Evolutionary conservation across 2,888 invertebrate species (phyloP).

Genomic region (Nomada ruficornis): DNA sequence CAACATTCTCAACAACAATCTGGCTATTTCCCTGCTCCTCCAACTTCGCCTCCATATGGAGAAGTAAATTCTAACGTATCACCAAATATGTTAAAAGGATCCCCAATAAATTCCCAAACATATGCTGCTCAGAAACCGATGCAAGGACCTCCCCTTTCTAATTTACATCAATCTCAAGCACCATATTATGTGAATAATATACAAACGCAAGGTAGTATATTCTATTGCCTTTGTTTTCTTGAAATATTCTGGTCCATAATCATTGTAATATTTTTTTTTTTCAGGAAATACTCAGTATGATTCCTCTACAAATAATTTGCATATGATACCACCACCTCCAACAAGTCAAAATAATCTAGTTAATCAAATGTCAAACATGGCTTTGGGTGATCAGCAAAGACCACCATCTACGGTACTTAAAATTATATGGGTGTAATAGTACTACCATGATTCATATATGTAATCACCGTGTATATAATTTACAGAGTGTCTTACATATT

Average conservation of each 20-base stretch:
- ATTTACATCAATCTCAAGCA: conserved; percentile 70
- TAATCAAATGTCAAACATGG: conserved; percentile 78
- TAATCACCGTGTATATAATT: background rate
- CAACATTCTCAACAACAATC: conserved; percentile 63
- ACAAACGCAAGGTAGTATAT: conserved; percentile 55
- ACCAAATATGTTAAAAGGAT: conserved; percentile 69
- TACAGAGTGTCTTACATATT: background rate
- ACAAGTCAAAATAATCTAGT: conserved; percentile 73
- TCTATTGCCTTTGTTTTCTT: background rate
- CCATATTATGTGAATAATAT: conserved; percentile 75
- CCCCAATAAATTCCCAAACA: conserved; percentile 60
- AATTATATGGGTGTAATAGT: background rate
- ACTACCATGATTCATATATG: conserved; percentile 3
- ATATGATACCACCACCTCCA: conserved; percentile 67
- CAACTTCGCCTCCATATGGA: conserved; percentile 70
- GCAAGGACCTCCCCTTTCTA: conserved; percentile 71
- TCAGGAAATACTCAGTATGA: conserved; percentile 70
- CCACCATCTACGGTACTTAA: conserved; percentile 69
- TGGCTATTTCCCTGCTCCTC: conserved; percentile 69
- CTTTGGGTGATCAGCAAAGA: conserved; percentile 74
- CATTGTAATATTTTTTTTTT: background rate
- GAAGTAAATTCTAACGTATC: conserved; percentile 74
- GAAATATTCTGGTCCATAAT: background rate
- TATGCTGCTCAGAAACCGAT: conserved; percentile 72
- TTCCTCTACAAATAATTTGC: conserved; percentile 69